Evolutionary conservation across 2,797 vertebrate genomes (phyloP).

Genomic region (Philypnodon macrostomus): DNA sequence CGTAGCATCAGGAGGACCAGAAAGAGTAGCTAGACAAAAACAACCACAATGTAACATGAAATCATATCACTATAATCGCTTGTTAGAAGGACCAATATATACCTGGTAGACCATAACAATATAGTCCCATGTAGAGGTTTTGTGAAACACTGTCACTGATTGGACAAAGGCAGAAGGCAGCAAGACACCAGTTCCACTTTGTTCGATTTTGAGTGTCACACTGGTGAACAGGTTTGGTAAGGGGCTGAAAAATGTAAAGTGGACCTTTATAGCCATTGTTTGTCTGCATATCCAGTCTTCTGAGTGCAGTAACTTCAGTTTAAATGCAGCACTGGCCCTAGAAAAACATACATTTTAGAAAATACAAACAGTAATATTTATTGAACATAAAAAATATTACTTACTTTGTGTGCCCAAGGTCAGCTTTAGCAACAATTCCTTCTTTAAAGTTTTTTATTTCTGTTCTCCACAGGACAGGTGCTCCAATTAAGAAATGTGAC

Average conservation of each 20-base stretch:
- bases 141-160: conserved; percentile 65
- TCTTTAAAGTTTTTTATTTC: conserved; percentile 19
- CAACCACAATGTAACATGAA: background rate
- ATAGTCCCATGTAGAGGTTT: conserved; percentile 43
- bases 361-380: background rate
- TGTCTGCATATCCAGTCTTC: conserved; percentile 54
- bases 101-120: conserved; percentile 73
- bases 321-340: conserved; percentile 57
- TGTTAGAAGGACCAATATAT: too few relatives aligned
- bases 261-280: conserved; percentile 59
- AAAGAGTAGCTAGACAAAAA: conserved; percentile 72
- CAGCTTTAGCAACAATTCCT: conserved; percentile 20
- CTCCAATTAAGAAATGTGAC: conserved; percentile 67
- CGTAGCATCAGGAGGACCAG: conserved; percentile 70
- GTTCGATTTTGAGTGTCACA: conserved; percentile 62
- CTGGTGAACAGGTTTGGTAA: conserved; percentile 71
- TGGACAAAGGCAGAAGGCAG: conserved; percentile 61
- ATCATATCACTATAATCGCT: too few relatives aligned
- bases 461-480: conserved; percentile 61
- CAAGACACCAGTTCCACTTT: conserved; percentile 35
- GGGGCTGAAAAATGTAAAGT: conserved; percentile 76
- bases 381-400: conserved; percentile 8
- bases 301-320: conserved; percentile 54
- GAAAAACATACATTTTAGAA: background rate
- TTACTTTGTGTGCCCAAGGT: conserved; percentile 76